Evolutionary conservation across 2,797 vertebrate genomes (phyloP), one percentile per base, ranked within the genome.

Genomic region (Triplophysa bombifrons): DNA sequence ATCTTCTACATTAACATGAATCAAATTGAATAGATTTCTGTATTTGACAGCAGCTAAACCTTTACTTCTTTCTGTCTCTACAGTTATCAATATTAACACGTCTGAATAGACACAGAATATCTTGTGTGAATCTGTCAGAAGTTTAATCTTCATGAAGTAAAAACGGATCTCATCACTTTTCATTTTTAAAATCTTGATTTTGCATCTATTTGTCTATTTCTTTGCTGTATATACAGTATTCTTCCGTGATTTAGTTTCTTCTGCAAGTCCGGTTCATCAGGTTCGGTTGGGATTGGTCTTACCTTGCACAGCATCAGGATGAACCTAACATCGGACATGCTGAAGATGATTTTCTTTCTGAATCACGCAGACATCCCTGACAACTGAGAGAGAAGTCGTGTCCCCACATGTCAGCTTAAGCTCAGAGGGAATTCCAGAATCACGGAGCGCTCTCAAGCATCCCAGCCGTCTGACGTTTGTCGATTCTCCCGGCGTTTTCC

Each of bases 251-350:
- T 41, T 41, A 0, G 41, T 20, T 53, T 20, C n/a, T 53, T 9
- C 5, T 34, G 58, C 4, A 20, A 3, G 17, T 34, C 61, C 27
- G 6, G 30, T 12, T 58, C 14, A 14, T 38, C 12, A 66, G 19
- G 9, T 30, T 48, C 20, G 16, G 17, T 50, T 30, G 48, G 71
- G 27, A 19, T 46, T 38, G 20, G 38, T 89, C 95, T 92, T 96
- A 99, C 97, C 97, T 95, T 94, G 93, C 93, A 96, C 89, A 95
- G 95, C 96, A 97, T 98, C 96, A 97, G 96, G 96, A 96, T 91
- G 89, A 93, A 90, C 92, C 93, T 94, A 92, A 91, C 94, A 94
- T 91, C 90, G 90, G 92, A 93, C 94, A 95, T 94, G 94, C 95
- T 93, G 95, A 83, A 82, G 73, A 82, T 80, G 86, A 88, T 51